Evolutionary conservation across 2,797 vertebrate genomes (phyloP).

Genomic region (Synaphobranchus kaupii): DNA sequence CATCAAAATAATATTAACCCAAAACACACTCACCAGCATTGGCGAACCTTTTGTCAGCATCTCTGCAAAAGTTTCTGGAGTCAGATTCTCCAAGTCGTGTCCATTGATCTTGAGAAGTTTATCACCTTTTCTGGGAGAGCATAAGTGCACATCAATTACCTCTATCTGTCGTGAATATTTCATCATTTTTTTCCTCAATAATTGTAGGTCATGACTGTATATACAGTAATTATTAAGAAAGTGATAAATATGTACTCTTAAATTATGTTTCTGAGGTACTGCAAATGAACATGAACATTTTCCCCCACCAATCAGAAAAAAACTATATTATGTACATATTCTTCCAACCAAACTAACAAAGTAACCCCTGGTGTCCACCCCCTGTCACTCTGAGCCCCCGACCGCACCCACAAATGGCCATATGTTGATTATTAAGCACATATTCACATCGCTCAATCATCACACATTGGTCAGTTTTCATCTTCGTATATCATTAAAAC

Average conservation of each 20-base stretch:
- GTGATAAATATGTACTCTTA: background rate
- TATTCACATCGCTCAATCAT: background rate
- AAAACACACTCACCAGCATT: slow-evolving; percentile 23
- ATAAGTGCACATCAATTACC: background rate
- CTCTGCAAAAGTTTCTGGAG: slow-evolving; percentile 21
- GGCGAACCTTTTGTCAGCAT: slow-evolving; percentile 1
- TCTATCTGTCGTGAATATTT: background rate
- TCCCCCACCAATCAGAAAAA: background rate
- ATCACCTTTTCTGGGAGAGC: slow-evolving; percentile 27
- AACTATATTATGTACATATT: background rate
- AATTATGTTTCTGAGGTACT: background rate
- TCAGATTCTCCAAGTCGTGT: background rate
- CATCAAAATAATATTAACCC: background rate
- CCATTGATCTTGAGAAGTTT: slow-evolving; percentile 26
- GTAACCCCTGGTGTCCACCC: background rate
- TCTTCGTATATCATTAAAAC: background rate
- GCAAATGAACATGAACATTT: too few species aligned
- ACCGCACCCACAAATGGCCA: background rate
- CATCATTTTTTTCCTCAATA: background rate
- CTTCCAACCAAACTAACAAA: background rate
- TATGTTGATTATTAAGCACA: background rate
- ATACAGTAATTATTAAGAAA: background rate
- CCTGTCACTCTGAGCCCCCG: background rate
- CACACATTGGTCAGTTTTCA: background rate
- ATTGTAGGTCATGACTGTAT: background rate